Evolutionary conservation across 2,888 invertebrate species (phyloP).

Genomic region (Scaeva pyrastri): DNA sequence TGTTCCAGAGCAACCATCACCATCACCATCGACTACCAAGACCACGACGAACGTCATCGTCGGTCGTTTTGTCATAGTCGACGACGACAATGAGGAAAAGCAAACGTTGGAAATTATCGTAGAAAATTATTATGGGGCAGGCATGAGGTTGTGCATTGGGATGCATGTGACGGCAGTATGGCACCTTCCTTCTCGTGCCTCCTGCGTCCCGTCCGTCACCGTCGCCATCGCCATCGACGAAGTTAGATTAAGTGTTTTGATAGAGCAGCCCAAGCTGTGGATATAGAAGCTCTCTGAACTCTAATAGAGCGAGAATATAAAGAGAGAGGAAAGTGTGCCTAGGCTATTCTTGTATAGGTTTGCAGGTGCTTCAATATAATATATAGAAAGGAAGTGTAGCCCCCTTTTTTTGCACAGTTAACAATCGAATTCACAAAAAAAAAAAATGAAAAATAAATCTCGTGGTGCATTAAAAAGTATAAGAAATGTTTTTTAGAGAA

Average conservation of each 20-base stretch:
- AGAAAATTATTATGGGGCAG: slow-evolving; percentile 55
- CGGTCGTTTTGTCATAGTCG: background rate
- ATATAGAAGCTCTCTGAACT: slow-evolving; percentile 21
- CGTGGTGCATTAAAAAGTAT: slow-evolving; percentile 23
- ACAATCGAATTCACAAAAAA: slow-evolving; percentile 43
- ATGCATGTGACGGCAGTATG: slow-evolving; percentile 55
- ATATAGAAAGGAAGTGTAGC: slow-evolving; percentile 52
- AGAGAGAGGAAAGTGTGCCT: slow-evolving; percentile 28
- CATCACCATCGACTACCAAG: background rate
- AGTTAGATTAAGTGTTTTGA: slow-evolving; percentile 70
- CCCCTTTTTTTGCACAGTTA: slow-evolving; percentile 38
- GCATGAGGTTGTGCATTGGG: slow-evolving; percentile 47
- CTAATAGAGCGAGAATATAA: background rate
- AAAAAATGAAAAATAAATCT: slow-evolving; percentile 1
- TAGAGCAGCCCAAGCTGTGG: slow-evolving; percentile 23
- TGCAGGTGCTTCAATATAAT: slow-evolving; percentile 64
- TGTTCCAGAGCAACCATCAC: background rate
- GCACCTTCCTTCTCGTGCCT: slow-evolving; percentile 54
- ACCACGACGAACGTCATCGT: background rate
- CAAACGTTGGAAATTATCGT: slow-evolving; percentile 56
- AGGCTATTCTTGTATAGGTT: background rate
- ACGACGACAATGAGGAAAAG: background rate
- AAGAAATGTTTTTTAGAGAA: slow-evolving; percentile 6
- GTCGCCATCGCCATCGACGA: no score
- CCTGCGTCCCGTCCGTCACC: slow-evolving; percentile 30